Base-by-base conservation (phyloP, 2,888 invertebrate species). In the Ariolimax columbianus region DNA sequence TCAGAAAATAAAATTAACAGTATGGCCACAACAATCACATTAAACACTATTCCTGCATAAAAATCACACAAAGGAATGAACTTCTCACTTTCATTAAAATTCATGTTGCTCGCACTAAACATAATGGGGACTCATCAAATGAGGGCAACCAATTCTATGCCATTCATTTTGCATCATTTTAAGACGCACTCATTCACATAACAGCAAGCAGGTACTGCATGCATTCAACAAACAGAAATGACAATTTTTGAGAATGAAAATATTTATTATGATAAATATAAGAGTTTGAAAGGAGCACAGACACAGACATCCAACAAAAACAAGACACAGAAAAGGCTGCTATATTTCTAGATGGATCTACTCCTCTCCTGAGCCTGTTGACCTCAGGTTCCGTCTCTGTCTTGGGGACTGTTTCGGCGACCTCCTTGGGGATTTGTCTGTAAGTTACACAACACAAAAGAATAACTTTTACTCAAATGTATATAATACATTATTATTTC, bases 401-500 rank as follows among this genome's bases (percentile, higher is more conserved):
- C 91, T 87, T 82, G 92, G 92, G 66, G 92, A 92, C 85, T 90
- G 89, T 88, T 92, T 92, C 82, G 93, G 93, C 51, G 94, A 92
- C 78, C 93, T 89, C 87, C 92, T 89, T 86, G 93, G 93, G 86
- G 93, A 93, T 83, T 91, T 91, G 88, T 92, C 93, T 94, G 91
- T 6, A 68, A 84, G 26, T 30, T 36, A 55, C 0, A 36, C n/a
- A n/a, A n/a, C n/a, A n/a, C n/a, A n/a, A n/a, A n/a, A n/a, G n/a
- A n/a, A n/a, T n/a, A n/a, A n/a, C n/a, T n/a, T n/a, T n/a, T n/a
- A n/a, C n/a, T n/a, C n/a, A n/a, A n/a, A n/a, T n/a, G n/a, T n/a
- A n/a, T n/a, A n/a, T n/a, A n/a, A n/a, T n/a, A n/a, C n/a, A n/a
- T n/a, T n/a, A n/a, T n/a, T n/a, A n/a, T n/a, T n/a, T n/a, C n/a